Conservation (phyloP, 2,888 invertebrate genomes). For the Aquatica leii region DNA sequence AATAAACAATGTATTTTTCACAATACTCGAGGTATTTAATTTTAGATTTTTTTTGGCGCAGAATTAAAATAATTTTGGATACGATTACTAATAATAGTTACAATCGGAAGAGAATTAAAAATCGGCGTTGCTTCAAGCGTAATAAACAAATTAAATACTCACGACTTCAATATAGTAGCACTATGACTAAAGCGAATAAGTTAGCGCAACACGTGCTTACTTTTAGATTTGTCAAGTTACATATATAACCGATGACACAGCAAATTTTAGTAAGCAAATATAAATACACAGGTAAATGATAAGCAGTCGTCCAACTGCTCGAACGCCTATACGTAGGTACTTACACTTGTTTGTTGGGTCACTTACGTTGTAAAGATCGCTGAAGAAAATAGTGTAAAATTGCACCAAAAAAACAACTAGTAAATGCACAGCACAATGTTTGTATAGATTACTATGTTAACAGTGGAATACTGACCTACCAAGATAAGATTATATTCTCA, state of each 20-base stretch:
- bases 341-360: too few relatives aligned
- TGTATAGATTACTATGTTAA: too few relatives aligned
- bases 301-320: conserved; percentile 9
- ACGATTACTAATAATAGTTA: too few relatives aligned
- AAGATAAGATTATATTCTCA: neutral
- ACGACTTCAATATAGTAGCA: conserved; percentile 22
- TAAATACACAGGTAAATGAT: conserved; percentile 29
- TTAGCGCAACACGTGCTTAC: conserved; percentile 31
- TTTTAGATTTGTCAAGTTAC: conserved; percentile 23
- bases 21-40: conserved; percentile 8
- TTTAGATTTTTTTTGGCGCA: too few relatives aligned
- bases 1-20: too few relatives aligned
- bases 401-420: neutral
- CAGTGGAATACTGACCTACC: neutral
- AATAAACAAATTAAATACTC: conserved; percentile 9
- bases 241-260: conserved; percentile 33
- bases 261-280: conserved; percentile 23
- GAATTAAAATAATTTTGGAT: too few relatives aligned
- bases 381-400: neutral
- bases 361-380: neutral
- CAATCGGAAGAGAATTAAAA: too few relatives aligned
- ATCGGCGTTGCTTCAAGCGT: too few relatives aligned
- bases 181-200: conserved; percentile 22
- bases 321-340: conserved; percentile 4
- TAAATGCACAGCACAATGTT: too few relatives aligned